A percentile compares a stretch with the other conserved stretches of the same genome.
Evolutionary conservation across 2,797 vertebrate species (phyloP).

Genomic region (Scyliorhinus canicula): DNA sequence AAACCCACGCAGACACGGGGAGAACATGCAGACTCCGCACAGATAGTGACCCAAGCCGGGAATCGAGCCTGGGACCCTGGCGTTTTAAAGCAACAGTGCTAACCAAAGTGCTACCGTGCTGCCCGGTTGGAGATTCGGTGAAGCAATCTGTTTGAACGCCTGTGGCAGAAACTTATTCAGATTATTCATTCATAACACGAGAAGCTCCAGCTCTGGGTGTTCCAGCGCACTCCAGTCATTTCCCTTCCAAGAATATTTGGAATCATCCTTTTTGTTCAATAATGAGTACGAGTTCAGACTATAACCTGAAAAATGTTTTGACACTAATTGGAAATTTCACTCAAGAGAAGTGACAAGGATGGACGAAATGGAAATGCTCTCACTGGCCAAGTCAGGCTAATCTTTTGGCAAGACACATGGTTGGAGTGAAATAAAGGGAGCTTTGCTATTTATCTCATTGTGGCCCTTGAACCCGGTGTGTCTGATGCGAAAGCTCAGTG

Average conservation of each 20-base stretch:
- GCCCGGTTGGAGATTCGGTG: too few relatives aligned
- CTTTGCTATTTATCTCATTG: not conserved
- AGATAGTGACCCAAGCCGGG: too few relatives aligned
- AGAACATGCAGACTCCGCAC: too few relatives aligned
- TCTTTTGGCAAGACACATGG: too few relatives aligned
- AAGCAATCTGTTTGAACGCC: conserved; percentile 3
- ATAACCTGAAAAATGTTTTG: not conserved
- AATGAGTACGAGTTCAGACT: not conserved
- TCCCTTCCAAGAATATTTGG: not conserved
- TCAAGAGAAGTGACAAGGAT: not conserved
- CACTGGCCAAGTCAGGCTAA: not conserved
- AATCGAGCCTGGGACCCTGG: too few relatives aligned
- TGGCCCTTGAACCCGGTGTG: not conserved
- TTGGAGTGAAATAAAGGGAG: not conserved
- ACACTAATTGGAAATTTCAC: not conserved
- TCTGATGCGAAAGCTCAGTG: not conserved
- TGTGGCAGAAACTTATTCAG: not conserved
- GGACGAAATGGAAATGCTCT: not conserved
- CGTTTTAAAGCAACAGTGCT: too few relatives aligned
- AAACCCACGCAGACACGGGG: too few relatives aligned
- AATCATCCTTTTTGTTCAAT: not conserved
- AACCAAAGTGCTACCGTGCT: too few relatives aligned
- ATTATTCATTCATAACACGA: not conserved
- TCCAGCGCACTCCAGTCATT: not conserved
- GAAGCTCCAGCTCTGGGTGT: not conserved